These are phyloP conservation scores for Cherax quadricarinatus DNA, from an alignment of 1,140 invertebrate genomes.

Conservation along the genomic window DNA sequence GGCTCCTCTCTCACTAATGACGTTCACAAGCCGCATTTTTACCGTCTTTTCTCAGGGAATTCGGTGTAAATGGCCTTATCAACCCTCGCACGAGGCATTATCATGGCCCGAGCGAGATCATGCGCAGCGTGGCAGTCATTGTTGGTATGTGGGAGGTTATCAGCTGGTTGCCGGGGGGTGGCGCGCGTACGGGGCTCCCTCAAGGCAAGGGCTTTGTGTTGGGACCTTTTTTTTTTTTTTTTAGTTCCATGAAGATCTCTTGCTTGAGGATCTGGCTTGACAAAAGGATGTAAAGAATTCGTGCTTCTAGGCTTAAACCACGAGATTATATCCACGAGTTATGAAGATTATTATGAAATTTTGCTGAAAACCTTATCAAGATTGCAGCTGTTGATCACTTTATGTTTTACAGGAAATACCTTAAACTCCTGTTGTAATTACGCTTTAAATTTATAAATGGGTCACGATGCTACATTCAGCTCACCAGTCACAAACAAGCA, in stretches of 20 bases:
- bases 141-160: not conserved
- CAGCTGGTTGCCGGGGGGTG: conserved; percentile 45
- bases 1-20: not conserved
- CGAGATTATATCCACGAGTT: too few species aligned
- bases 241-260: not conserved
- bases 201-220: conserved; percentile 16
- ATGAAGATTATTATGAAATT: too few species aligned
- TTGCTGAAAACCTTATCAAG: too few species aligned
- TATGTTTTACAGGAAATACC: too few species aligned
- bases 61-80: not conserved
- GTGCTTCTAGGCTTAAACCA: too few species aligned
- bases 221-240: not conserved
- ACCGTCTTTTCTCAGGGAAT: not conserved
- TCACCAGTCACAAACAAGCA: not conserved
- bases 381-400: too few species aligned
- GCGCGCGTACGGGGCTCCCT: not conserved
- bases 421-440: too few species aligned
- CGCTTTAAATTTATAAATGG: too few species aligned
- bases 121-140: not conserved
- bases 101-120: not conserved
- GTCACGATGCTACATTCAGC: too few species aligned
- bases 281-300: too few species aligned
- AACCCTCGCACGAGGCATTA: not conserved
- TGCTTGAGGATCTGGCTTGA: not conserved
- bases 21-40: not conserved